Conservation (phyloP, 2,113 vertebrate genomes). For the Camelus bactrianus region DNA sequence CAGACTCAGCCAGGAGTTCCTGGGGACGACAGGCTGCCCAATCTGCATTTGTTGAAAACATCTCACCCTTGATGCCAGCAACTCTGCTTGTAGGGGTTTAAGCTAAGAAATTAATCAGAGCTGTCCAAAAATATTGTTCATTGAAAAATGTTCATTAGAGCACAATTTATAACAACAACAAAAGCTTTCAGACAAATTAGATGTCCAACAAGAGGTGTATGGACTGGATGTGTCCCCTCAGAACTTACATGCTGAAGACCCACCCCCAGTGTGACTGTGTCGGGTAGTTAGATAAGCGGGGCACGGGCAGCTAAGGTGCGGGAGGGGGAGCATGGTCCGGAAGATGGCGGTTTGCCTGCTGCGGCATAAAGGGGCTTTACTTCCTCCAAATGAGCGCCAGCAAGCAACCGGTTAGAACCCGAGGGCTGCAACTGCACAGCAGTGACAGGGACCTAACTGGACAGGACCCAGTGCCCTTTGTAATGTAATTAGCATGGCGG, state of each 20-base stretch:
- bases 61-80: neutral
- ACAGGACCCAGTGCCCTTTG: too few relatives aligned
- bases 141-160: neutral
- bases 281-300: too few relatives aligned
- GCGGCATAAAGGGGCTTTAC: too few relatives aligned
- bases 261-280: neutral
- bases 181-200: neutral
- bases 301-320: too few relatives aligned
- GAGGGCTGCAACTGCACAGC: too few relatives aligned
- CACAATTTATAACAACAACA: neutral
- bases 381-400: too few relatives aligned
- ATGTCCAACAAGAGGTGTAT: too few relatives aligned
- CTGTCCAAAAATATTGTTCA: neutral
- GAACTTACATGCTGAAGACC: neutral
- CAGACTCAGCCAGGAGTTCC: neutral
- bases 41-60: fast-evolving
- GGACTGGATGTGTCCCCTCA: neutral
- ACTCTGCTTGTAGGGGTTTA: neutral
- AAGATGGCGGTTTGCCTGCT: too few relatives aligned
- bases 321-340: too few relatives aligned
- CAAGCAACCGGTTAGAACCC: too few relatives aligned
- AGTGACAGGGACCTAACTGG: too few relatives aligned
- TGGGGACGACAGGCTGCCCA: neutral
- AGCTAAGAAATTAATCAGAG: neutral
- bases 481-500: too few relatives aligned